Conservation (phyloP, 37 sponge, comb jelly and placozoan genomes). For the Bolinopsis microptera region DNA sequence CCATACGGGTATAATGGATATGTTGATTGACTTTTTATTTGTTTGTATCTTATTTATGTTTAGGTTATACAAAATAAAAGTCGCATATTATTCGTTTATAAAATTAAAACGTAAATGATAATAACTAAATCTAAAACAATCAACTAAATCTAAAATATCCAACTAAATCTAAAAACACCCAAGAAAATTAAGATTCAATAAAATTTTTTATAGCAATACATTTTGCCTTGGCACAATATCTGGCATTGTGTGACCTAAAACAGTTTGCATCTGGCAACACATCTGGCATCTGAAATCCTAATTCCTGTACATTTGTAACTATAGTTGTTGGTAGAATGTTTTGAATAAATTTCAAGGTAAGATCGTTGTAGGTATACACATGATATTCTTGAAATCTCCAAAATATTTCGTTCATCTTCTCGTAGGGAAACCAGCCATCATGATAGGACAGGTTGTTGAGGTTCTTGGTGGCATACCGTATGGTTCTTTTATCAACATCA, state of each 20-base stretch:
- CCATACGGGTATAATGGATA: background rate
- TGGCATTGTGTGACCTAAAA: background rate
- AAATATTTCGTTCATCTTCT: background rate
- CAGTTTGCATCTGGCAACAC: background rate
- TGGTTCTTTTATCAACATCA: background rate
- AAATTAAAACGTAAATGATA: too few species aligned
- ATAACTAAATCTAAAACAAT: too few species aligned
- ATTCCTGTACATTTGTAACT: background rate
- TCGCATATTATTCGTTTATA: too few species aligned
- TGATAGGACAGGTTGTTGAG: background rate
- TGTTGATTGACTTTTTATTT: too few species aligned
- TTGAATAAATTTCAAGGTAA: background rate
- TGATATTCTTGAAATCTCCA: background rate
- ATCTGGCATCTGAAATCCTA: background rate
- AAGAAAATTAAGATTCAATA: background rate
- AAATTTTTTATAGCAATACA: background rate
- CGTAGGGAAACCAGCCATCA: background rate
- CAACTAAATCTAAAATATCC: background rate
- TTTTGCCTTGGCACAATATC: slow-evolving; percentile 43
- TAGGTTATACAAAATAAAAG: too few species aligned
- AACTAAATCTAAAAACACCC: background rate
- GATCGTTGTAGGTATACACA: background rate
- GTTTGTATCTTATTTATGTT: background rate
- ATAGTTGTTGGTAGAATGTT: background rate
- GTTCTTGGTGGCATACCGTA: background rate